phyloP scores from a whole-genome alignment of 2,797 vertebrate species.

The Lateolabrax maculatus region DNA sequence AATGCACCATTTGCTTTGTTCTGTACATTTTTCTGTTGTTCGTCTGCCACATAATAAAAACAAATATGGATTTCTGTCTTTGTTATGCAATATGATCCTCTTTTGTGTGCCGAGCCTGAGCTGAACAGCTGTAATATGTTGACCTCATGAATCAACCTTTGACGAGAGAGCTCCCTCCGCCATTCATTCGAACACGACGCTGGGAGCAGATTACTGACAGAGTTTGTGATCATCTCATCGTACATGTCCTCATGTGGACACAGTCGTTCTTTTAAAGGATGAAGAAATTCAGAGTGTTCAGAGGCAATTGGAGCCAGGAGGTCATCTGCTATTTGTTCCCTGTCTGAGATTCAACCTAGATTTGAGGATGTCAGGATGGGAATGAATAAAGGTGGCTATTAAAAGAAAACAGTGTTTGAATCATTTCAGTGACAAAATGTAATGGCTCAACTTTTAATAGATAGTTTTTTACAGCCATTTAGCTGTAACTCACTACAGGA shows the following conservation, averaged over 20 bases:
- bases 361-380: not conserved
- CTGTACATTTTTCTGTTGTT: not conserved
- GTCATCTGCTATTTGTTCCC: not conserved
- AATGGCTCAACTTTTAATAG: not conserved
- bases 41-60: conserved; percentile 29
- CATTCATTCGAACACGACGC: conserved; percentile 12
- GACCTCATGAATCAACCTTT: conserved; percentile 43
- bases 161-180: not conserved
- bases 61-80: conserved; percentile 49
- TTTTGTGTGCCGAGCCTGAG: conserved; percentile 21
- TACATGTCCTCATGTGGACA: not conserved
- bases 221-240: conserved; percentile 43
- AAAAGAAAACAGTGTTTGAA: not conserved
- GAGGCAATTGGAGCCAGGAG: not conserved
- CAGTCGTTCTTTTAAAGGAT: conserved; percentile 1
- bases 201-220: conserved; percentile 32
- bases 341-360: not conserved
- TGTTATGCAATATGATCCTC: conserved; percentile 56
- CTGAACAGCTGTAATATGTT: conserved; percentile 34
- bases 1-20: not conserved
- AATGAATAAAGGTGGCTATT: not conserved
- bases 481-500: not conserved
- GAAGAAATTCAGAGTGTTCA: not conserved
- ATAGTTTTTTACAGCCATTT: not conserved
- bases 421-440: not conserved